These are phyloP conservation scores for Neomorphus geoffroyi DNA, from an alignment of 2,797 vertebrate genomes.

Conservation along the genomic window DNA sequence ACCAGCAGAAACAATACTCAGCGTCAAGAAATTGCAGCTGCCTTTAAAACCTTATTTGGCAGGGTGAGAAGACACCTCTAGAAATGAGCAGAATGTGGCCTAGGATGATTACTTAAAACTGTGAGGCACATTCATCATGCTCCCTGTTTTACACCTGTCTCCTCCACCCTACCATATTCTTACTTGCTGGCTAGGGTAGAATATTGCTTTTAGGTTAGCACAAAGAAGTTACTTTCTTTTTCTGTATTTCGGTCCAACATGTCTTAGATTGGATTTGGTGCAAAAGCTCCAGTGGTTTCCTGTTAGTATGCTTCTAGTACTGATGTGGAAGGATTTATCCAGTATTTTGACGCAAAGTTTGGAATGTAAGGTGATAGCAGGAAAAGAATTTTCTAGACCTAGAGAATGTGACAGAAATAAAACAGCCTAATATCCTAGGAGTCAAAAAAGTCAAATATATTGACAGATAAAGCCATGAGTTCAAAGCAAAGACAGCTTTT, in stretches of 20 bases:
- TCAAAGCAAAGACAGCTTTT: neutral
- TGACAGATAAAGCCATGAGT: neutral
- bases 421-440: neutral
- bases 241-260: neutral
- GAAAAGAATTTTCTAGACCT: neutral
- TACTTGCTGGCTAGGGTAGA: neutral
- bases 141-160: neutral
- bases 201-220: neutral
- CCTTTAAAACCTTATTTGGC: conserved; percentile 90
- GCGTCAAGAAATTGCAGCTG: conserved; percentile 87
- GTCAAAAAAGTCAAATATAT: neutral
- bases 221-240: neutral
- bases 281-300: neutral
- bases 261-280: neutral
- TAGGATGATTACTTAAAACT: neutral
- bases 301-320: neutral
- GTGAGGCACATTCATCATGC: fast-evolving
- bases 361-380: neutral
- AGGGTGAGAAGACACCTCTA: conserved; percentile 80
- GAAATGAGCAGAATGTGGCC: neutral
- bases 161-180: neutral
- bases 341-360: neutral
- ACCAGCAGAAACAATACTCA: conserved; percentile 87
- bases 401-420: neutral
- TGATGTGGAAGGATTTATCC: neutral